Conservation (phyloP, 2,888 invertebrate species). For the Nomada ruficornis region DNA sequence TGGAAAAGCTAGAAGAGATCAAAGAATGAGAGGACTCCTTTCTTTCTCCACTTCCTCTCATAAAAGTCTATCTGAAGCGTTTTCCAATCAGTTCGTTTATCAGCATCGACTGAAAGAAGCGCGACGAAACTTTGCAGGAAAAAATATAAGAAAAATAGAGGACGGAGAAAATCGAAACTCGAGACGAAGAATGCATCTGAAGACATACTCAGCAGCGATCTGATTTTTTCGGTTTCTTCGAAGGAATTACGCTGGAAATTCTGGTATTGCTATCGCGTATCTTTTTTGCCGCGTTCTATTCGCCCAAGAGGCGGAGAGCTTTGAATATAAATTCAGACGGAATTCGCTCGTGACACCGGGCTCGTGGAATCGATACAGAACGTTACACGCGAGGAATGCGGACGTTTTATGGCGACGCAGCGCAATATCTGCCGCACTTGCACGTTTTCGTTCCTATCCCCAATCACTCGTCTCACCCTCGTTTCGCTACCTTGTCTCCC, state of each 20-base stretch:
- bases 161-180: background rate
- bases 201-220: too few species aligned
- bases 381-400: constrained; percentile 58
- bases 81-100: constrained; percentile 2
- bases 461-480: background rate
- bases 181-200: background rate
- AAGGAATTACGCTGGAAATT: background rate
- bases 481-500: constrained; percentile 11
- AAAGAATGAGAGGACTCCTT: background rate
- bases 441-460: constrained; percentile 65
- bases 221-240: background rate
- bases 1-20: background rate
- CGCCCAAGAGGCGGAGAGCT: background rate
- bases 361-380: constrained; percentile 49
- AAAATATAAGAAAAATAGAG: background rate
- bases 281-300: background rate
- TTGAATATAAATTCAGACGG: constrained; percentile 53
- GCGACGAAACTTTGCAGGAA: background rate
- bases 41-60: background rate
- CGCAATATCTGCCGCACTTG: constrained; percentile 64
- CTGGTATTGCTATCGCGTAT: background rate
- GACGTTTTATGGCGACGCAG: constrained; percentile 53
- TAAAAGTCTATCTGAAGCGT: background rate
- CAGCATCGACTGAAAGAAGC: background rate
- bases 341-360: constrained; percentile 35